These are phyloP conservation scores for Gallinago undulata DNA, from an alignment of 2,113 vertebrate species.

Conservation along the genomic window DNA sequence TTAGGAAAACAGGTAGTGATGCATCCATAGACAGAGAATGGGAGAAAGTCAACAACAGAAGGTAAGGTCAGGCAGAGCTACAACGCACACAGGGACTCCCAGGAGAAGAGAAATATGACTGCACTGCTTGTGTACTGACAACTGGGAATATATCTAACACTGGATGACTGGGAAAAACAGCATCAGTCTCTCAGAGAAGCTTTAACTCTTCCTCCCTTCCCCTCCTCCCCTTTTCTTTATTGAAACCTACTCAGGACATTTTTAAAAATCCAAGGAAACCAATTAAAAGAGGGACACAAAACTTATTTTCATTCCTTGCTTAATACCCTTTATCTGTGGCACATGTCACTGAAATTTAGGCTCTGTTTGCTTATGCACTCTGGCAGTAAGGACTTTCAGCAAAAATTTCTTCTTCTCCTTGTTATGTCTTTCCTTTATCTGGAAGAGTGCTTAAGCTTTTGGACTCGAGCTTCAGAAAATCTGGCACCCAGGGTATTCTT, in stretches of 20 bases:
- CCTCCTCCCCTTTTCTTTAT: neutral
- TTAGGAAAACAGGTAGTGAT: neutral
- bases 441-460: neutral
- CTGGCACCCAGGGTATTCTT: neutral
- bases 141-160: neutral
- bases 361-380: neutral
- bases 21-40: neutral
- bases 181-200: neutral
- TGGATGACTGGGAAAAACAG: neutral
- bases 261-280: neutral
- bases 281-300: neutral
- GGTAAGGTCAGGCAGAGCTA: neutral
- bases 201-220: neutral
- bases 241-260: neutral
- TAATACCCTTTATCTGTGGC: neutral
- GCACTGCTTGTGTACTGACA: accelerated
- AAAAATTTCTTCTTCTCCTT: neutral
- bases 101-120: neutral
- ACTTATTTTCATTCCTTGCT: neutral
- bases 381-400: neutral
- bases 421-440: neutral
- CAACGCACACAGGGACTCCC: neutral
- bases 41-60: neutral
- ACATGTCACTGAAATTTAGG: neutral
- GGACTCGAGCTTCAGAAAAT: neutral